Base-by-base conservation (phyloP, 2,113 vertebrate genomes). In the Scopus umbretta region DNA sequence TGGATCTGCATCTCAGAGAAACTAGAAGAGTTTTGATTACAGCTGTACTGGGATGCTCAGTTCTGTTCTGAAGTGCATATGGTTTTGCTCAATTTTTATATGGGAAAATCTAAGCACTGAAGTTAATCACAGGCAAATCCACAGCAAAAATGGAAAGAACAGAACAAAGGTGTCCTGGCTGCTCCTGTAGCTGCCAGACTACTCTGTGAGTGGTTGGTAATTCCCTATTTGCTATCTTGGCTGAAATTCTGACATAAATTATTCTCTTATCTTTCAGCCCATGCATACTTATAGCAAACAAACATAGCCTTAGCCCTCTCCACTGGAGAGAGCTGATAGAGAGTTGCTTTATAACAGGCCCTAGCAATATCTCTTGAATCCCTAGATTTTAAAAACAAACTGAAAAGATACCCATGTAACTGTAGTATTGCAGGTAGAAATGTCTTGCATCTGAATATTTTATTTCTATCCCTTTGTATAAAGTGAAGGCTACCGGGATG, bases 261-360 rank as follows among this genome's bases (percentile, higher is more conserved):
- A 87, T 67, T 94, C 61, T 87, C 93, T 96, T 94, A 96, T 96
- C 96, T 96, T 84, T 91, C 91, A 86, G 86, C 34, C 63, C 92
- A 92, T 84, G 75, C 91, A 63, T 83, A 88, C 75, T 84, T 84
- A 45, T 1, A 86, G 92, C 52, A 95, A 94, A 92, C 80, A 96
- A 96, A 84, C 52, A 63, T 5, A 84, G 73, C 72, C 1, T 1
- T 71, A 71, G 61, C 72, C 72, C 36, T 84, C 73, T 93, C 70
- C 86, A 84, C 68, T 84, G 92, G 72, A 88, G 73, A 95, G 67
- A 94, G 73, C 80, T 94, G 95, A 93, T 92, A 91, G 50, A 90
- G 50, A 49, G 78, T 71, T 86, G 65, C 59, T 84, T 92, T 84
- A 61, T 67, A 93, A 34, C 61, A 88, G 43, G 42, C 36, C 7